phyloP scores from a whole-genome alignment of 2,113 vertebrate species.

The Trichechus manatus region DNA sequence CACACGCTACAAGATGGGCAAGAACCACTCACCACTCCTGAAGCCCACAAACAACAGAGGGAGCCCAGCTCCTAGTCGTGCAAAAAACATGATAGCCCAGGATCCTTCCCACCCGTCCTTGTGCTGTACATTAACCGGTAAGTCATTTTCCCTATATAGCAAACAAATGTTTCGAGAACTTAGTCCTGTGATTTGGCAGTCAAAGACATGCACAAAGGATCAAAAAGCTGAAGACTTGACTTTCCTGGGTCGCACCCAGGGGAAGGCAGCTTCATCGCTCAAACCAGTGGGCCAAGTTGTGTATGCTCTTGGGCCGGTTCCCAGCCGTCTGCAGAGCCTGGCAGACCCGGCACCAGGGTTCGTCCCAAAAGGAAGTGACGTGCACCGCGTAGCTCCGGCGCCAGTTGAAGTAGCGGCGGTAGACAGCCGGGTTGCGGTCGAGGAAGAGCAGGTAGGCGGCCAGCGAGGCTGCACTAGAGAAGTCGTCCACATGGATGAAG shows the following conservation, averaged over 20 bases:
- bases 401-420: slow-evolving; percentile 93
- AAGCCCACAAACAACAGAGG: neutral
- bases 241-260: neutral
- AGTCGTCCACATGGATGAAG: slow-evolving; percentile 97
- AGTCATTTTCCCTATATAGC: neutral
- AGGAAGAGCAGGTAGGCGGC: slow-evolving; percentile 93
- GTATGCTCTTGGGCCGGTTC: slow-evolving; percentile 85
- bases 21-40: neutral
- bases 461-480: slow-evolving; percentile 89
- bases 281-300: slow-evolving; percentile 92
- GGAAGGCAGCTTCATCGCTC: slow-evolving; percentile 79
- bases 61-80: neutral
- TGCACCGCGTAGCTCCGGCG: slow-evolving; percentile 89
- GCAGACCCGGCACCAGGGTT: slow-evolving; percentile 94
- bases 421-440: slow-evolving; percentile 85
- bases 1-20: neutral
- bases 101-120: neutral
- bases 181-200: neutral
- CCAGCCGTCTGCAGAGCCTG: slow-evolving; percentile 84
- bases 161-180: neutral
- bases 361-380: slow-evolving; percentile 91
- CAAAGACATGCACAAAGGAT: neutral
- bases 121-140: neutral
- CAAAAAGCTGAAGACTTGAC: neutral
- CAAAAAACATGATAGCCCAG: neutral